Base-by-base conservation (phyloP, 2,888 invertebrate species). In the Drosophila eohydei region DNA sequence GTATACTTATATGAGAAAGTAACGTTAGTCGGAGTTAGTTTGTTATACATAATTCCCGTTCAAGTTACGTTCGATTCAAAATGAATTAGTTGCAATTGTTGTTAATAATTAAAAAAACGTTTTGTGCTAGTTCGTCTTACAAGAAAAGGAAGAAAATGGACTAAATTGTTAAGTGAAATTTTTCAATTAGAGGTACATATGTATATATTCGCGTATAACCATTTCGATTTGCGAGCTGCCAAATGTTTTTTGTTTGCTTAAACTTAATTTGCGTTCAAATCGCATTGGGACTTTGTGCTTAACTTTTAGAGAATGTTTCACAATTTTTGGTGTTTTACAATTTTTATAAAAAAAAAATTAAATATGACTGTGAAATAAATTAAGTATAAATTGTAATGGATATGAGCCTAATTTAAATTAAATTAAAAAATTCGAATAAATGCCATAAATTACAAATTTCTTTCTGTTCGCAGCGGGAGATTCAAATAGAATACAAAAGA, bases 101-200 rank as follows among this genome's bases (percentile, higher is more conserved):
- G 43, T 40, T 64, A 76, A 57, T 58, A 32, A 40, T 12, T 56
- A 54, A 59, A 36, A 52, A 60, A 63, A 28, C 34, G 54, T 71
- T 43, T 67, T 74, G 81, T 80, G 81, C 75, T 73, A 73, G 54
- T 72, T 65, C 60, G 28, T n/a, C 52, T 63, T 71, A 62, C 63
- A 40, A 28, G 67, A 60, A 78, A 57, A 62, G 71, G 66, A 78
- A 77, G 74, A 77, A 69, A 88, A 67, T 56, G 59, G 64, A 65
- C 69, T 65, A 63, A 74, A 62, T 72, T 75, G 68, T 78, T 80
- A 74, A 71, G 59, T 69, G 70, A 78, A 44, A 8, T 38, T 36
- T 52, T 67, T 79, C 54, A 73, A 76, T 66, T 74, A 65, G 60
- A 88, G 85, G 83, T 83, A 88, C 80, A 88, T 74, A 78, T 85